Percentiles rank a stretch among this genome's conserved stretches.
These are phyloP conservation scores for Drosophila cognata DNA, from an alignment of 2,888 invertebrate genomes.

Conservation along the genomic window DNA sequence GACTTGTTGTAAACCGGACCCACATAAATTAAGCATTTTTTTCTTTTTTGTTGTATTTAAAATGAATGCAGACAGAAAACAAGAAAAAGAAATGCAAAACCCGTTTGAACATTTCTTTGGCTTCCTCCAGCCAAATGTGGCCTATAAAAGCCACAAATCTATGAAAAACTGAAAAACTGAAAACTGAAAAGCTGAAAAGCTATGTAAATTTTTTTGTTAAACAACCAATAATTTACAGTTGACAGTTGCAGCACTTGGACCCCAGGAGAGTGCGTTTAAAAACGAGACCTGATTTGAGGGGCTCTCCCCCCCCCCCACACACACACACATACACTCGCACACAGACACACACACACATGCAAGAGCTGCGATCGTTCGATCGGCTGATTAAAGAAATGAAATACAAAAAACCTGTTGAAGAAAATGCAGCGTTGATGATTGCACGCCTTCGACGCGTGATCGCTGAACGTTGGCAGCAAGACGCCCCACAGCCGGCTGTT, in stretches of 20 bases:
- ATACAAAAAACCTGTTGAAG: conserved; percentile 67
- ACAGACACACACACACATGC: conserved; percentile 28
- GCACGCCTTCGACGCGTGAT: conserved; percentile 74
- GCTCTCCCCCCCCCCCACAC: background rate
- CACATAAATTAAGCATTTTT: conserved; percentile 37
- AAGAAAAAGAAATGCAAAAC: conserved; percentile 39
- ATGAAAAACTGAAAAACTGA: conserved; percentile 33
- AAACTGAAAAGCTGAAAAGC: conserved; percentile 24
- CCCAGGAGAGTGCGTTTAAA: conserved; percentile 35
- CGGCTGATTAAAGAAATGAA: conserved; percentile 33
- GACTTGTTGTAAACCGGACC: conserved; percentile 63
- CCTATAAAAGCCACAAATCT: conserved; percentile 40
- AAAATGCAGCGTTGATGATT: conserved; percentile 67
- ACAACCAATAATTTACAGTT: conserved; percentile 37
- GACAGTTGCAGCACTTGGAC: conserved; percentile 20
- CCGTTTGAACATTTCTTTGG: conserved; percentile 12
- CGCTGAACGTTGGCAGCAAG: conserved; percentile 33
- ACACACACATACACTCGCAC: conserved; percentile 15
- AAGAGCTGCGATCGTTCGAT: conserved; percentile 43
- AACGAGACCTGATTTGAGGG: conserved; percentile 41
- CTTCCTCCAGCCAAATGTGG: conserved; percentile 38
- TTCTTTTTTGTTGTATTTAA: conserved; percentile 29
- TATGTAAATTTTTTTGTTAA: conserved; percentile 38
- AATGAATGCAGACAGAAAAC: conserved; percentile 47
- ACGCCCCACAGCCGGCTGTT: conserved; percentile 38